A percentile compares a stretch with the other conserved stretches of the same genome.
phyloP scores from a whole-genome alignment of 2,888 invertebrate species.

The Clanis bilineata region DNA sequence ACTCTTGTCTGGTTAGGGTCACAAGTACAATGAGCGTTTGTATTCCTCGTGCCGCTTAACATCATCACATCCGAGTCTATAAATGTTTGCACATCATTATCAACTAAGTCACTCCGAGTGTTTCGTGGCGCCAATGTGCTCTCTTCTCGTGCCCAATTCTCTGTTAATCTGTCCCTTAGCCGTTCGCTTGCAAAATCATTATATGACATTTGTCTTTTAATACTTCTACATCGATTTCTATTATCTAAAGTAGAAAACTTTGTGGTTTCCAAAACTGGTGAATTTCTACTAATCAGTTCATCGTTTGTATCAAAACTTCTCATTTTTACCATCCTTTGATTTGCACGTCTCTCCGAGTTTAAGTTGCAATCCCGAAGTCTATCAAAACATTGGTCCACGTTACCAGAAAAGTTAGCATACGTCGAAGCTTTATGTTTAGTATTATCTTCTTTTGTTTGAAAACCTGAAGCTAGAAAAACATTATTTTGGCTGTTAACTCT shows the following conservation, averaged over 20 bases:
- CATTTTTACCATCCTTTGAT: constrained; percentile 65
- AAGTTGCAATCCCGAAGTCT: constrained; percentile 64
- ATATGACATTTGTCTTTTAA: constrained; percentile 76
- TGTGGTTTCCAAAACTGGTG: constrained; percentile 56
- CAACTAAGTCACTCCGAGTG: constrained; percentile 58
- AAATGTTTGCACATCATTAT: constrained; percentile 66
- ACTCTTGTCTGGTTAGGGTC: constrained; percentile 57
- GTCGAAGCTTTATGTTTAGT: constrained; percentile 63
- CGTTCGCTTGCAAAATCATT: constrained; percentile 77
- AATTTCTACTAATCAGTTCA: constrained; percentile 56
- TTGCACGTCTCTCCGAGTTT: constrained; percentile 49
- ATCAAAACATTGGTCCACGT: constrained; percentile 77
- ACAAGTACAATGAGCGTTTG: constrained; percentile 69
- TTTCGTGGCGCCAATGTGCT: constrained; percentile 58
- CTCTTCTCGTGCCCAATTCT: constrained; percentile 63
- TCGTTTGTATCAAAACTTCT: constrained; percentile 72
- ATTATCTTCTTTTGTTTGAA: constrained; percentile 62
- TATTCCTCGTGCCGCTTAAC: constrained; percentile 48
- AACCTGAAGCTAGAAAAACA: constrained; percentile 65
- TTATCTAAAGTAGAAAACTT: constrained; percentile 78
- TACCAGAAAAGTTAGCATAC: constrained; percentile 76
- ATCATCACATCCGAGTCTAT: constrained; percentile 63
- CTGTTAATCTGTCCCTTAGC: constrained; percentile 61
- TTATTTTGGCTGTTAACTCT: constrained; percentile 73
- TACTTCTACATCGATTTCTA: constrained; percentile 71